Evolutionary conservation across 2,113 vertebrate species (phyloP), one percentile per base, ranked within the genome.

Genomic region (Natator depressus): DNA sequence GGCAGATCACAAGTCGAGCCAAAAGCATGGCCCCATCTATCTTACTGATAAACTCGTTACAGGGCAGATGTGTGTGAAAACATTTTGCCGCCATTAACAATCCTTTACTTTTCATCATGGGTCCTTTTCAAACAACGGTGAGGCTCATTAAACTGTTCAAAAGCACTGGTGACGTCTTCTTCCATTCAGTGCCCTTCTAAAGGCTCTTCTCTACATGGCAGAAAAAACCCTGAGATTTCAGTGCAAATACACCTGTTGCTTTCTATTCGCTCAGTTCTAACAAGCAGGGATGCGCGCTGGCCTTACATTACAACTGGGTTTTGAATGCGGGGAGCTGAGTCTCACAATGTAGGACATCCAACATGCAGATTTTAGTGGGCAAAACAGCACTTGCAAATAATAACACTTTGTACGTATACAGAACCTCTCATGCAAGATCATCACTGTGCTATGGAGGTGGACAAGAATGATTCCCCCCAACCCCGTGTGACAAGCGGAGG

Each of bases 351-450:
- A 57, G 27, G 72, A 81, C 31, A 4, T 10, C 24, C 4, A 16
- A 47, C 11, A 42, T 25, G 76, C 86, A 54, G 42, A 31, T 0
- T n/a, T 1, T 16, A 19, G 31, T 0, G n/a, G 27, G 29, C 76
- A 94, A 79, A 92, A 72, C 72, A 5, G 29, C 51, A 1, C 47
- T 25, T 76, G 11, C 12, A 76, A 76, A 76, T 7, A 46, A 25
- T 10, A 46, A 20, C 6, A 25, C 11, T 50, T 6, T 12, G 22
- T 2, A 31, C 10, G 69, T 76, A n/a, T 53, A 42, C 24, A 7
- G 42, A 0, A 49, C 4, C 2, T 17, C 0, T 1, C 31, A 59
- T 5, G 16, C 27, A 69, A 1, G 2, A 57, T 5, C 53, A 51
- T 19, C 76, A 8, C 51, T 22, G 53, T 5, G 16, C 47, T 19